phyloP scores from a whole-genome alignment of 2,888 invertebrate genomes.

The Caprella mutica region DNA sequence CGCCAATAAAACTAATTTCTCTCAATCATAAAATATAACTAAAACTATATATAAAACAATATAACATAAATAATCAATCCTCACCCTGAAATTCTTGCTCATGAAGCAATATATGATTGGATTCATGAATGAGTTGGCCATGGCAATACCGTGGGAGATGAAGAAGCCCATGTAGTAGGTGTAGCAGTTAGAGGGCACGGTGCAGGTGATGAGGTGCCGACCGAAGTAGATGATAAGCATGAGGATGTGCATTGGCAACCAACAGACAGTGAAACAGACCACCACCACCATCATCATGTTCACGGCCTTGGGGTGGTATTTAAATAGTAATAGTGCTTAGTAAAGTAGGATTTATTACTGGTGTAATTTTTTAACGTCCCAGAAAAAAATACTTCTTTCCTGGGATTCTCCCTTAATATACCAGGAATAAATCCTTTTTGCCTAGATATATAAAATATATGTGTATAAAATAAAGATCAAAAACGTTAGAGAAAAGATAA shows the following conservation, averaged over 20 bases:
- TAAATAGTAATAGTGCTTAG: no score
- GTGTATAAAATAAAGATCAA: no score
- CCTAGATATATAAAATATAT: no score
- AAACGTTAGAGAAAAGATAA: no score
- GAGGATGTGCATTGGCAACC: constrained; percentile 28
- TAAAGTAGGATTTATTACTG: no score
- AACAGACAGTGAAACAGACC: constrained; percentile 31
- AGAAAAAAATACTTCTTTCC: no score
- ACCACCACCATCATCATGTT: constrained; percentile 33
- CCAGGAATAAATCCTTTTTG: no score
- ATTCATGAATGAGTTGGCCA: constrained; percentile 37
- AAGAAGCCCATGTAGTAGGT: constrained; percentile 34
- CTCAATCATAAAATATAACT: background rate
- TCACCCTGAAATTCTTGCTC: constrained; percentile 38
- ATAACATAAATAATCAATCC: background rate
- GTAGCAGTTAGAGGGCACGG: constrained; percentile 15
- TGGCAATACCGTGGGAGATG: constrained; percentile 36
- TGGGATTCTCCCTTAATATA: no score
- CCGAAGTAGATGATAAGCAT: constrained; percentile 29
- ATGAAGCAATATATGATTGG: constrained; percentile 39
- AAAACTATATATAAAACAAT: no score
- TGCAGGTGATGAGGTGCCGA: constrained; percentile 16
- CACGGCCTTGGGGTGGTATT: constrained; percentile 18
- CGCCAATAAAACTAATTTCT: no score
- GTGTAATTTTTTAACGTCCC: no score